Evolutionary conservation across 2,797 vertebrate species (phyloP), one percentile per base, ranked within the genome.

Genomic region (Microchirus variegatus): DNA sequence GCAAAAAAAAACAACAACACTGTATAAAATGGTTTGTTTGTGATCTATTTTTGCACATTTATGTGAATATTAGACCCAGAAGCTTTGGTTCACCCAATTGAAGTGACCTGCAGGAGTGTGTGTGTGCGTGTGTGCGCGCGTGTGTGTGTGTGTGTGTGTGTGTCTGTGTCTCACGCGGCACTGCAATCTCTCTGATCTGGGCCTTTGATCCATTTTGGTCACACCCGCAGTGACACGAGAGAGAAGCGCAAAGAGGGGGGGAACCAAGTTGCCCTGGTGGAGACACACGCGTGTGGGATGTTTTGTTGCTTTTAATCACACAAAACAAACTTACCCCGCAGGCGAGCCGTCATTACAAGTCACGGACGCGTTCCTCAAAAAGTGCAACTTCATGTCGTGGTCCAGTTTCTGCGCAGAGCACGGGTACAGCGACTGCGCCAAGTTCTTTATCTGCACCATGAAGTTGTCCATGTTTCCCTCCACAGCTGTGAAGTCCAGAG

Each of bases 401-500:
- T 95, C 94, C 65, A 97, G 94, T 58, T 93, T 95, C 83, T 96
- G 96, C 12, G 95, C 94, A 0, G 96, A 98, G 82, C 96, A 98
- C 58, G 96, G 95, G 83, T 98, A 98, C 19, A 98, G 92, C 9
- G 96, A 98, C 84, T 97, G 96, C 36, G 96, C 96, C 55, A 98
- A 90, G 87, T 95, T 98, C 91, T 97, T 97, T 81, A 98, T 95
- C 75, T 98, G 96, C 12, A 94, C 94, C 96, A 98, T 96, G 89
- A 98, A 97, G 87, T 95, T 95, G 91, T 97, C 95, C 95, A 97
- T 96, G 91, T 98, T 98, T 71, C 95, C 96, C 85, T 98, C 95
- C 81, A 98, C 96, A 9, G 96, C 95, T 15, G 96, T 97, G 93
- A 98, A 97, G 90, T 97, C 96, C 94, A 98, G 88, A 56, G 96